These are phyloP conservation scores for Zeus faber DNA, from an alignment of 2,113 vertebrate genomes.

Conservation along the genomic window DNA sequence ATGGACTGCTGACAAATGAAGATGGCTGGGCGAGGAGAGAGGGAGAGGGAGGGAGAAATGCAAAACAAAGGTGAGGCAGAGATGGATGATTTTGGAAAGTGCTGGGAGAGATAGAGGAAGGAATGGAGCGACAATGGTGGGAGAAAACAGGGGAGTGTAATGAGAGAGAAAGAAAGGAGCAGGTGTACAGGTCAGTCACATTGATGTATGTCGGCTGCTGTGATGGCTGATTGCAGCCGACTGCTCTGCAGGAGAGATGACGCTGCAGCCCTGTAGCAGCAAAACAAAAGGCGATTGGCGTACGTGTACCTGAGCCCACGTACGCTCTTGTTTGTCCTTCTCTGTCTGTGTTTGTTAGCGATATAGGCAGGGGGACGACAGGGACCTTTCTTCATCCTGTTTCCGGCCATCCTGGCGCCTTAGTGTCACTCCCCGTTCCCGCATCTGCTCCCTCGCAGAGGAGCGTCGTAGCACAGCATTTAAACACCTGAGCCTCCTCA, in stretches of 20 bases:
- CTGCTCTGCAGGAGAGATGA: slow-evolving; percentile 26
- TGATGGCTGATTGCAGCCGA: slow-evolving; percentile 28
- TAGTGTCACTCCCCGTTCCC: slow-evolving; percentile 11
- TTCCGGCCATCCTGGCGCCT: not conserved
- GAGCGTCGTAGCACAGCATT: not conserved
- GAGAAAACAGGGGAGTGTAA: slow-evolving; percentile 1
- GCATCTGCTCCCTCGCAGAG: not conserved
- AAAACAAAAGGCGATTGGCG: slow-evolving; percentile 25
- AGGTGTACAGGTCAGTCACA: not conserved
- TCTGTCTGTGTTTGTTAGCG: not conserved
- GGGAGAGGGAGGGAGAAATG: slow-evolving; percentile 22
- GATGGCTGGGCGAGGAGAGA: slow-evolving; percentile 31
- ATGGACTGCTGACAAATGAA: no score
- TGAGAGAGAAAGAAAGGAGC: slow-evolving; percentile 7
- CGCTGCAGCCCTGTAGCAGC: slow-evolving; percentile 12
- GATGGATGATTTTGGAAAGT: no score
- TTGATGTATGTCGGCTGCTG: slow-evolving; percentile 24
- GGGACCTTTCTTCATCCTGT: slow-evolving; percentile 5
- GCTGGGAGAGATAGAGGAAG: slow-evolving; percentile 16
- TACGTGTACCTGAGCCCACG: slow-evolving; percentile 19
- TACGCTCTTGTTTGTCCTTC: slow-evolving; percentile 7
- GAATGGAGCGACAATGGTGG: slow-evolving; percentile 4
- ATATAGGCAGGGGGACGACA: not conserved
- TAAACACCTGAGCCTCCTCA: no score
- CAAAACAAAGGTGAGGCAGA: not conserved